Base-by-base conservation (phyloP, 2,797 vertebrate species). In the Octomys mimax region DNA sequence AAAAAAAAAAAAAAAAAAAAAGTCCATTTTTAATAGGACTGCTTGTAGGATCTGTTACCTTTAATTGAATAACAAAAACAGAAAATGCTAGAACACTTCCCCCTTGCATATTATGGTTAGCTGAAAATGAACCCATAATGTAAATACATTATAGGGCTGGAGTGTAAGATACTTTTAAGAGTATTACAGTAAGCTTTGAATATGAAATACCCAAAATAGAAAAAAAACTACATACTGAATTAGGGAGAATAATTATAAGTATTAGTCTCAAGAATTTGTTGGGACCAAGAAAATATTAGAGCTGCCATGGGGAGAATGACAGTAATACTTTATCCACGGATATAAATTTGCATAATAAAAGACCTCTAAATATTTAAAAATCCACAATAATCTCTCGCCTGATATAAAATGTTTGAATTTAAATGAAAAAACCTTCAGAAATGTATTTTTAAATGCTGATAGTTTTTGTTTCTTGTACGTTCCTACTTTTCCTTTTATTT, bases 21-120 rank as follows among this genome's bases (percentile, higher is more conserved):
- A 49, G 9, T 42, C 46, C 85, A n/a, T 54, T 95, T 8, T 82
- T 57, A 75, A 88, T 0, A 83, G 42, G 66, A 70, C 28, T 54
- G 26, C 4, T 77, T 0, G 24, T 36, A 79, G n/a, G 11, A 57
- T 42, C 46, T 82, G 62, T 59, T 78, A 64, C 39, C 94, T 78
- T 94, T 49, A 92, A 73, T n/a, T 57, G 6, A 92, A n/a, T 59
- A 89, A 88, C 82, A 42, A 90, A 36, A 83, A 92, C 33, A 33
- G 78, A 85, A 39, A 66, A 31, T 52, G 80, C 52, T 11, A 89
- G 36, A 82, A 66, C 75, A 11, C 33, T 54, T 54, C 73, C n/a
- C 2, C 21, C 54, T 26, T 75, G 14, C 28, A 39, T 84, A 22
- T 68, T 91, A 85, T 0, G 18, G n/a, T 46, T 83, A 68, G 13